phyloP scores from a whole-genome alignment of 2,113 vertebrate species.

The Lasiurus cinereus region DNA sequence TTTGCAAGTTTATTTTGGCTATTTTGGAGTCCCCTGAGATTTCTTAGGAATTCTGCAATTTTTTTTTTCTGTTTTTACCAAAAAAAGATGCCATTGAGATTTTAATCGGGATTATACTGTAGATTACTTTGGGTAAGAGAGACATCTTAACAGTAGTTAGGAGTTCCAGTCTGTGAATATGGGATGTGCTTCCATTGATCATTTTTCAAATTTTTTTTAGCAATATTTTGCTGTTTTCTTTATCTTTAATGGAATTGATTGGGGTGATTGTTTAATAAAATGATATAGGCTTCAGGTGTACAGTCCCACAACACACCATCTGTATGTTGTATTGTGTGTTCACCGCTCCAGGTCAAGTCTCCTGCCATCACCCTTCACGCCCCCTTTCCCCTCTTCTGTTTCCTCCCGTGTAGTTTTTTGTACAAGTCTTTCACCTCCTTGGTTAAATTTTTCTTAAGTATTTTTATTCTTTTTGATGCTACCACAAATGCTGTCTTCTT shows the following conservation, averaged over 20 bases:
- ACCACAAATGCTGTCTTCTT: neutral
- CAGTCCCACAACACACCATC: neutral
- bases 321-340: neutral
- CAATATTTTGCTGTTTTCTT: neutral
- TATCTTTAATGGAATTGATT: neutral
- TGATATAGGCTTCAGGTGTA: neutral
- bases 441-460: neutral
- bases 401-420: neutral
- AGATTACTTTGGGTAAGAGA: neutral
- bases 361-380: neutral
- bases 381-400: neutral
- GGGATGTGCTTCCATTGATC: neutral
- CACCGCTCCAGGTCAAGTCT: neutral
- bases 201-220: slow-evolving; percentile 1
- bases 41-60: neutral
- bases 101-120: neutral
- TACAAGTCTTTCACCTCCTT: neutral
- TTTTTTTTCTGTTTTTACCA: neutral
- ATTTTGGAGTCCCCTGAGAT: neutral
- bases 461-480: neutral
- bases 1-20: neutral
- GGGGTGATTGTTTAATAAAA: neutral
- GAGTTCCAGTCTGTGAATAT: neutral
- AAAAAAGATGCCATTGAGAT: neutral
- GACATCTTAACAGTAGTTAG: neutral